Base-by-base conservation (phyloP, 2,888 invertebrate genomes). In the Nomada fucata region DNA sequence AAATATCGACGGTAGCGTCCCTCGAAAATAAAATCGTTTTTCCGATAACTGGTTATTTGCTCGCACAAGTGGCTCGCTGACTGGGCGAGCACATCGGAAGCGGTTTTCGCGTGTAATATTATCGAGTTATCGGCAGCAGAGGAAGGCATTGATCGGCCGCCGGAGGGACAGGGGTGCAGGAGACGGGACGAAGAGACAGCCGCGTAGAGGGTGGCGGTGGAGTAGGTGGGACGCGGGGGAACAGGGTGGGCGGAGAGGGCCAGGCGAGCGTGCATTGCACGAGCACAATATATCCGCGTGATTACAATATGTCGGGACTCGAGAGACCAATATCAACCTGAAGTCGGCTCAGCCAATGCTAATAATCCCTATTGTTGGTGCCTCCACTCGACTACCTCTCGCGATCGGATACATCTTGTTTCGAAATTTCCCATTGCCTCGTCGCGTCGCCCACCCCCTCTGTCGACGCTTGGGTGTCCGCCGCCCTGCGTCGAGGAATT, bases 11-110 rank as follows among this genome's bases (percentile, higher is more conserved):
- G 88, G 88, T 77, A 83, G 84, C 86, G 84, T 87, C 87, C 87
- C 89, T 89, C 82, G 89, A 91, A 92, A 92, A 92, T 92, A 92
- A 92, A 92, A 92, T 92, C 90, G 90, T 88, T 92, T 92, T 91
- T 90, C 92, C 92, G 91, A 92, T 92, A 92, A 92, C 91, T 90
- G 91, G 89, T 92, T 92, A 92, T 92, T 92, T 92, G 91, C 91
- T 91, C 89, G 90, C 90, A 90, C 92, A 91, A 92, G 92, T 92
- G 90, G 91, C 90, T 91, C 91, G 91, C 90, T 92, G 91, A 91
- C 91, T 92, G 90, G 90, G 90, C 89, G 91, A 90, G 90, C 90
- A 90, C 89, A 91, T 90, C 90, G 91, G 89, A 90, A 92, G 91
- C 90, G 92, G 91, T 91, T 92, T 92, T 91, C 89, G 90, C 91